Evolutionary conservation across 1,140 invertebrate genomes (phyloP).

Genomic region (Brachionus paranguensis): DNA sequence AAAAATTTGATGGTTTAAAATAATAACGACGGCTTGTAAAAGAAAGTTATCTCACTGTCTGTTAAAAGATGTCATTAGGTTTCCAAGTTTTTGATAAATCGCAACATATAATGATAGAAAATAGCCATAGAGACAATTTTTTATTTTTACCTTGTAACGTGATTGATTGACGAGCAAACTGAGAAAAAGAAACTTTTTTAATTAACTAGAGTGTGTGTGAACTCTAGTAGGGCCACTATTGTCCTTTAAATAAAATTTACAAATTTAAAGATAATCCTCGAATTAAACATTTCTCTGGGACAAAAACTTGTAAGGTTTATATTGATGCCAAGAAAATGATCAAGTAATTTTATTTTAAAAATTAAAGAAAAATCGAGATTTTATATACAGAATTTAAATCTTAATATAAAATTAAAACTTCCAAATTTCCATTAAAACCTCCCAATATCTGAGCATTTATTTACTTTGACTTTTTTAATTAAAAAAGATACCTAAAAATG

Average conservation of each 20-base stretch:
- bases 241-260: neutral
- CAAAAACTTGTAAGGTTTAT: neutral
- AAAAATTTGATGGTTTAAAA: slow-evolving; percentile 5
- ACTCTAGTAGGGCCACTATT: neutral
- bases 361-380: neutral
- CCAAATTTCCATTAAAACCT: neutral
- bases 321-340: neutral
- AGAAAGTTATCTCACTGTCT: slow-evolving; percentile 20
- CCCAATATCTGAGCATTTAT: neutral
- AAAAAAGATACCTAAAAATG: neutral
- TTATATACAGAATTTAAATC: neutral
- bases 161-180: neutral
- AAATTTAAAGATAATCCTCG: neutral
- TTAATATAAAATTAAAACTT: neutral
- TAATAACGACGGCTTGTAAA: neutral
- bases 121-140: neutral
- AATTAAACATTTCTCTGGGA: neutral
- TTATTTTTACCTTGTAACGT: neutral
- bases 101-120: neutral
- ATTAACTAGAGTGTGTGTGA: neutral
- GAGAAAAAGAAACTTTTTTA: neutral
- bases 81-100: neutral
- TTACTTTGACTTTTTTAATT: neutral
- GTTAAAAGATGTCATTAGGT: neutral
- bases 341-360: neutral